Evolutionary conservation across 2,113 vertebrate species (phyloP).

Genomic region (Lamprologus speciosus): DNA sequence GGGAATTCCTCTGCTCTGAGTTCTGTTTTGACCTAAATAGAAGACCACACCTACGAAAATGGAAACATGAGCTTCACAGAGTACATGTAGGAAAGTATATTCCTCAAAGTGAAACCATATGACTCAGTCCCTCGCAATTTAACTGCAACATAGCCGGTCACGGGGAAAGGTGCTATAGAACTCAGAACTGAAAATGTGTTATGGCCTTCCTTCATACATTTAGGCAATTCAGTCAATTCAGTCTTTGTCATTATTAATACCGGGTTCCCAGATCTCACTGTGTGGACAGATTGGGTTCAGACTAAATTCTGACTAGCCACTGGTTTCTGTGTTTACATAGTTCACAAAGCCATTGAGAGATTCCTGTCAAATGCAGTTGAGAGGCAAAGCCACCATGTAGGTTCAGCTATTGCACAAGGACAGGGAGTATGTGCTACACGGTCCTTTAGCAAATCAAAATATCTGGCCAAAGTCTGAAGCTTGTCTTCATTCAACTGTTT

Average conservation of each 20-base stretch:
- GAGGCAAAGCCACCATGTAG: conserved; percentile 38
- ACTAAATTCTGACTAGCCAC: background rate
- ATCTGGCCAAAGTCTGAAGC: background rate
- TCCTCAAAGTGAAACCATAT: conserved; percentile 73
- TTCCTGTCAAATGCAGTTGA: conserved; percentile 51
- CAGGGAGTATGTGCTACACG: conserved; percentile 4
- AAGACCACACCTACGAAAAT: conserved; percentile 63
- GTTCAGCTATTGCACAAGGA: conserved; percentile 24
- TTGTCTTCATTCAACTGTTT: background rate
- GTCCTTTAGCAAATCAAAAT: conserved; percentile 38
- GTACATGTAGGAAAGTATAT: conserved; percentile 59
- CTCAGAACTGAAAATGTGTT: conserved; percentile 17
- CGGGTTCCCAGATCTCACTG: background rate
- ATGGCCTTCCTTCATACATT: conserved; percentile 21
- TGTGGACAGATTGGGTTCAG: conserved; percentile 44
- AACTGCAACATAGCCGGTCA: background rate
- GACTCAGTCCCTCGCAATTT: conserved; percentile 31
- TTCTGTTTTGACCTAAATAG: conserved; percentile 69
- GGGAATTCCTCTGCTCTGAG: conserved; percentile 57
- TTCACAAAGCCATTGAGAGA: conserved; percentile 59
- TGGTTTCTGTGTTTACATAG: conserved; percentile 57
- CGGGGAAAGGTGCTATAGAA: conserved; percentile 21
- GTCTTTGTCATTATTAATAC: conserved; percentile 22
- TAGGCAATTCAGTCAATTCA: background rate
- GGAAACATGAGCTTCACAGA: conserved; percentile 65